Evolutionary conservation across 2,888 invertebrate genomes (phyloP).

Genomic region (Erebia epiphron): DNA sequence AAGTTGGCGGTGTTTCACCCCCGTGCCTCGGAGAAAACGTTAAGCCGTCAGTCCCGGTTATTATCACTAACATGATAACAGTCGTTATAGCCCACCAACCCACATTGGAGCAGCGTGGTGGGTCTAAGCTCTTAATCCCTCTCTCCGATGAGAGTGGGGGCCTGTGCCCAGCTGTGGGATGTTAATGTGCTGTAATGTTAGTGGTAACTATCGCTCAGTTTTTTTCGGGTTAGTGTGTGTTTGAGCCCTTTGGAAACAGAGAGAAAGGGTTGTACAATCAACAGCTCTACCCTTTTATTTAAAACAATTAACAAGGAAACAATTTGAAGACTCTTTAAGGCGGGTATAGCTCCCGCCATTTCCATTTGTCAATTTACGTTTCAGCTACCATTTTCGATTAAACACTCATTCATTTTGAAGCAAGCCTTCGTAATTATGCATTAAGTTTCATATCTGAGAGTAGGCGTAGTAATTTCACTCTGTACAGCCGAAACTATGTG

Average conservation of each 20-base stretch:
- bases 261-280: neutral
- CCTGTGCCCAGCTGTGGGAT: no score
- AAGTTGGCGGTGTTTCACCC: no score
- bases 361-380: conserved; percentile 18
- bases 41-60: no score
- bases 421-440: conserved; percentile 7
- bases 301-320: conserved; percentile 15
- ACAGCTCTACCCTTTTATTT: neutral
- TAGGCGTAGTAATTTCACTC: neutral
- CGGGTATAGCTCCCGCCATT: conserved; percentile 5
- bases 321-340: conserved; percentile 12
- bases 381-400: conserved; percentile 11
- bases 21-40: no score
- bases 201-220: no score
- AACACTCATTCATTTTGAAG: conserved; percentile 15
- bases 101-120: no score
- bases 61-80: no score
- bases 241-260: neutral
- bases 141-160: no score
- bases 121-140: no score
- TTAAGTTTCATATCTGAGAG: neutral
- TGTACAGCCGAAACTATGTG: no score
- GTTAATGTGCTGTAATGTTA: no score
- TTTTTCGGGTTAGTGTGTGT: neutral
- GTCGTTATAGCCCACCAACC: no score